Evolutionary conservation across 2,888 invertebrate species (phyloP), one percentile per base, ranked within the genome.

Genomic region (Agriotes lineatus): DNA sequence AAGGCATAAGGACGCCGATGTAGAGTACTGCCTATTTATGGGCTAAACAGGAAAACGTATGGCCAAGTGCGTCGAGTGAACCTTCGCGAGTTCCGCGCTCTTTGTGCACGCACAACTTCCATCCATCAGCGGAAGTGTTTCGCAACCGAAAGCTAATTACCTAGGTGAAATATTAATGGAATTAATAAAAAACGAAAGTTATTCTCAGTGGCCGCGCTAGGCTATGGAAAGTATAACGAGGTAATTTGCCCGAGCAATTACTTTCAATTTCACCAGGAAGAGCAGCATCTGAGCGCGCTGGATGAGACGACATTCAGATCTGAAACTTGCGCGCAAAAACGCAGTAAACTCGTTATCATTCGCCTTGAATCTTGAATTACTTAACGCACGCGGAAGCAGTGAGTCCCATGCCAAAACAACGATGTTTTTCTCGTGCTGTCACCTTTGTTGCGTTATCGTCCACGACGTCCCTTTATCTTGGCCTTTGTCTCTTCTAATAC

Each of bases 1-100:
- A 81, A 75, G 81, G 81, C 54, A 74, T 69, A 79, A 81, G 79
- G 79, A 74, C 79, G 72, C 61, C 67, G 60, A 72, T 56, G 56
- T 71, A 68, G 61, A 66, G 58, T 50, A 73, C 74, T 72, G 73
- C 71, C 80, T 79, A 77, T 80, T 76, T 80, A 79, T 77, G 80
- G 79, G 56, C 69, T 74, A 76, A 76, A 54, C 77, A 78, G 76
- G 77, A 79, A 79, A 75, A 68, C 68, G 5, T 19, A 69, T 58
- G 70, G 67, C 63, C 72, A 71, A 72, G 70, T 61, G 70, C 66
- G 67, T 67, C 63, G 39, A 39, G 52, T 68, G 59, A 71, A 72
- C 70, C 72, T 70, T 73, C 58, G 58, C 57, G 16, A 50, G 52
- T 61, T 67, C 58, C 67, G 69, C 57, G 66, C 58, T 65, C 59